Base-by-base conservation (phyloP, 2,888 invertebrate species). In the Athalia rosae region DNA sequence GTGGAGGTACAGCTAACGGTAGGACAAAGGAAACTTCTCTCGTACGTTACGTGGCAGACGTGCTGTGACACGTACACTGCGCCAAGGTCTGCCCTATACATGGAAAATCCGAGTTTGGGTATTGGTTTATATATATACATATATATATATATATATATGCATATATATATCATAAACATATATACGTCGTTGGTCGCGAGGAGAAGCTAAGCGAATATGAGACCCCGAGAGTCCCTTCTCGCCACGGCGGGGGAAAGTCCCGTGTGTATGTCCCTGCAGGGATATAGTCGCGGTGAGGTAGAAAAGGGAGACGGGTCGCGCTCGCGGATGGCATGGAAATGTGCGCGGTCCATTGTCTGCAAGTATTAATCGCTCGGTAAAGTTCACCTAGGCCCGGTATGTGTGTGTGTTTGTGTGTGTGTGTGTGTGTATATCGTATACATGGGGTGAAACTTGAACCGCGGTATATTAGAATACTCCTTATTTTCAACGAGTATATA, bases 1-100 rank as follows among this genome's bases (percentile, higher is more conserved):
- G 28, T 28, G 1, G 28, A 28, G 28, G 28, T 28, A 28, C 28
- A 28, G 6, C 28, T 28, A 62, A 41, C 62, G 7, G 62, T 28
- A 78, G 84, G 83, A 87, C 86, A 87, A 87, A 85, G 86, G 85
- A 87, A 87, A 86, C 86, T 87, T 87, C 81, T 83, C 79, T 85
- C 87, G 85, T 87, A 87, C 83, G 84, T 87, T 87, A 87, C 81
- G 81, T 81, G 81, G 83, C 84, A 84, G 87, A 85, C 85, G 83
- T 84, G 83, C 82, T 83, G 79, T 84, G 85, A 85, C 85, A 83
- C 84, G 28, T 28, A 80, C 81, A 82, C 81, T 81, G 71, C 77
- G 67, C 69, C 77, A 69, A 62, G 63, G 78, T 47, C n/a, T 53
- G 41, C 56, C 28, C 28, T 28, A 28, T 28, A 28, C 28, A 28